Base-by-base conservation (phyloP, 2,888 invertebrate genomes). In the Trilocha varians region DNA sequence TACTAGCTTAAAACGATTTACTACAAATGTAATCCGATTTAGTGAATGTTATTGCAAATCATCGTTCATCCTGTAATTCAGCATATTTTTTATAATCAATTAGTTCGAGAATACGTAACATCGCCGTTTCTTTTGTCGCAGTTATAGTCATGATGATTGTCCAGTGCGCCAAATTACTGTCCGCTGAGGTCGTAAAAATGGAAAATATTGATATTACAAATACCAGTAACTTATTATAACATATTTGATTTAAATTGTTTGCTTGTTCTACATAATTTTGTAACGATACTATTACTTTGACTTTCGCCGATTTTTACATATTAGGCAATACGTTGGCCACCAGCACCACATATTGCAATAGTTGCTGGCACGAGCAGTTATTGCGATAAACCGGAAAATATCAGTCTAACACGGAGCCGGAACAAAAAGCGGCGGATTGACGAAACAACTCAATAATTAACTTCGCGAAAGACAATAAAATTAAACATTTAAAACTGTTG, bases 341-440 rank as follows among this genome's bases (percentile, higher is more conserved):
- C 34, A 37, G 33, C 34, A 34, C 33, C 25, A 25, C 32, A 61
- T 4, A 58, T 57, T 53, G 49, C 51, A 49, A 25, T 41, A 47
- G 49, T 46, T 45, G 46, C 51, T 50, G 47, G 40, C 54, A 58
- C 56, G 51, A 46, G 50, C 38, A 43, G 41, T 45, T 50, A 38
- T 43, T 50, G 49, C 54, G 49, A 52, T 50, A 52, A 52, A 54
- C 50, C 50, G 49, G 59, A 48, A 57, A 59, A 50, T 51, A 49
- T 53, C 52, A 49, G 41, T 47, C 38, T 40, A 32, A 45, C 39
- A 48, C 46, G 41, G 41, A 52, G 46, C 45, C 49, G 51, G 52
- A 50, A 47, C 44, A 2, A 3, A 25, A 25, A 25, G 8, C 25
- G 25, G 42, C 37, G 32, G 34, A 25, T 18, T 34, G n/a, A 18